Percentiles rank a stretch among this genome's conserved stretches.
phyloP scores from a whole-genome alignment of 2,113 vertebrate genomes.

The Pao palembangensis region DNA sequence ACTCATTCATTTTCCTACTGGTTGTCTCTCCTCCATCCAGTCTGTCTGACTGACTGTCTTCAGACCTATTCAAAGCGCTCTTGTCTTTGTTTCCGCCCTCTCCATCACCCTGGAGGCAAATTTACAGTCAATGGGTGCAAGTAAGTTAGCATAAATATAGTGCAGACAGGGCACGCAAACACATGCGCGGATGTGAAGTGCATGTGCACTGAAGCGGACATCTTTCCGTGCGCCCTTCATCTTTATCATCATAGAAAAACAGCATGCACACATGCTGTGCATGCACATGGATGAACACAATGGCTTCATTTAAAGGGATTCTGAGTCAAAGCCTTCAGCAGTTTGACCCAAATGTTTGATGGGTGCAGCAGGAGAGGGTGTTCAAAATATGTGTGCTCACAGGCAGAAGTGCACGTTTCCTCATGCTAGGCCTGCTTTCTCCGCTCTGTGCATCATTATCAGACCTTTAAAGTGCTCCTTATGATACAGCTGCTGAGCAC shows the following conservation, averaged over 20 bases:
- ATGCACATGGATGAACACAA: conserved; percentile 27
- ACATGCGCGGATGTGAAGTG: neutral
- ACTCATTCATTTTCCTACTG: conserved; percentile 8
- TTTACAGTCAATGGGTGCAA: conserved; percentile 43
- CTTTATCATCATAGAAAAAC: neutral
- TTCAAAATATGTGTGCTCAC: conserved; percentile 18
- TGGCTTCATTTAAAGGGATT: conserved; percentile 19
- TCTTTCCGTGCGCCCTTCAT: neutral
- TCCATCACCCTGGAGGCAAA: conserved; percentile 34
- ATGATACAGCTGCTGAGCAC: neutral
- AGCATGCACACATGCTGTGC: neutral
- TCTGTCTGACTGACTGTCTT: conserved; percentile 14
- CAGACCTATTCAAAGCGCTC: conserved; percentile 29
- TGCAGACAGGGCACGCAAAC: conserved; percentile 5
- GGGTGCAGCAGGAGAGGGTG: conserved; percentile 5
- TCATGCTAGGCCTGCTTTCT: conserved; percentile 23
- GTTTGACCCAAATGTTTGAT: conserved; percentile 56
- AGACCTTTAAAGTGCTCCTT: neutral
- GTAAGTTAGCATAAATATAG: conserved; percentile 38
- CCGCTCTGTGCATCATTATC: conserved; percentile 17
- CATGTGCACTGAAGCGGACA: neutral
- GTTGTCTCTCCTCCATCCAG: conserved; percentile 21
- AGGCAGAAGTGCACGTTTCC: conserved; percentile 33
- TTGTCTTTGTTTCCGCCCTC: conserved; percentile 31
- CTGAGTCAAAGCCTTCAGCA: conserved; percentile 36